Conservation (phyloP, 2,797 vertebrate genomes). For the Myripristis murdjan region DNA sequence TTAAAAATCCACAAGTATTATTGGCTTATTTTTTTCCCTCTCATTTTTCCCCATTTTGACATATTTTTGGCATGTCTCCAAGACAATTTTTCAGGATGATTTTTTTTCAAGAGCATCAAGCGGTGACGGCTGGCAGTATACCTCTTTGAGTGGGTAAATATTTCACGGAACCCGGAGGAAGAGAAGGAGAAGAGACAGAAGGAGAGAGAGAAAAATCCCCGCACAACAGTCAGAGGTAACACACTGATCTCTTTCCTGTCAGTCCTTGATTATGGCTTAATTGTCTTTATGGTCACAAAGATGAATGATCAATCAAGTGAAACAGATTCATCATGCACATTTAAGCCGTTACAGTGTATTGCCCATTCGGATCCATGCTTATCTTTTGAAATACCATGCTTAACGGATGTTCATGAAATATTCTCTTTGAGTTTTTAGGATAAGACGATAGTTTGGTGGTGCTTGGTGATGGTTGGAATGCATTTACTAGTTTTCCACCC, state of each 20-base stretch:
- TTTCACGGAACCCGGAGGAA: conserved; percentile 65
- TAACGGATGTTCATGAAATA: conserved; percentile 14
- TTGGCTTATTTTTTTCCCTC: conserved; percentile 14
- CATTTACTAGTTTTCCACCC: conserved; percentile 26
- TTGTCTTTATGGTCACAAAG: conserved; percentile 40
- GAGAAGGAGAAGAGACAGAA: conserved; percentile 54
- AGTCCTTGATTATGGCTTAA: conserved; percentile 22
- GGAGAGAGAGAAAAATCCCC: conserved; percentile 69
- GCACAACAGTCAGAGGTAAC: conserved; percentile 77
- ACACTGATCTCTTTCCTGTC: conserved; percentile 33
- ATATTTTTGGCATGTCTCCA: conserved; percentile 62
- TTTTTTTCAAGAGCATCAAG: conserved; percentile 78
- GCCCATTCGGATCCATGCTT: conserved; percentile 9
- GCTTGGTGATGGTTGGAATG: conserved; percentile 44
- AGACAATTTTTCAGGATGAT: conserved; percentile 79
- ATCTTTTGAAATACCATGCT: conserved; percentile 22
- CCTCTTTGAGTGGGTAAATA: conserved; percentile 81
- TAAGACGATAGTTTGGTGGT: conserved; percentile 22
- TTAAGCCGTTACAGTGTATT: not conserved
- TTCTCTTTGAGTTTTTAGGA: conserved; percentile 26
- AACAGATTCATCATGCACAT: conserved; percentile 11
- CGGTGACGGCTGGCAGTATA: conserved; percentile 64
- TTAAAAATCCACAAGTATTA: conserved; percentile 56
- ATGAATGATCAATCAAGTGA: conserved; percentile 30
- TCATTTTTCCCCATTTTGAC: conserved; percentile 36